A percentile compares a stretch with the other conserved stretches of the same genome.
Conservation (phyloP, 1,140 invertebrate species). For the Drosophila simulans region DNA sequence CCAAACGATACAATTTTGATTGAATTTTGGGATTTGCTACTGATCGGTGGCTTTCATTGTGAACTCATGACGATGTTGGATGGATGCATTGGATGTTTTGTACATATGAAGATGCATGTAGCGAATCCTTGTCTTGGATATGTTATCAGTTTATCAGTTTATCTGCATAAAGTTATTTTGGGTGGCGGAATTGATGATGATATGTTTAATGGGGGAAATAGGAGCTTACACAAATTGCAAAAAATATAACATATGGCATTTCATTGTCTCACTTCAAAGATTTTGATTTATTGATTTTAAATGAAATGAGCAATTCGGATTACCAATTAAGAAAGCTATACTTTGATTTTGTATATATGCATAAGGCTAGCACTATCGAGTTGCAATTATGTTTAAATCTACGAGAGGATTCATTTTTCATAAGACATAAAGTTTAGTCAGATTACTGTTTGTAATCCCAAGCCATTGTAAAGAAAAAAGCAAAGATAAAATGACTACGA, state of each 20-base stretch:
- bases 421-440: background rate
- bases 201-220: too few relatives aligned
- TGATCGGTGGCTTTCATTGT: slow-evolving; percentile 27
- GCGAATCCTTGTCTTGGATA: background rate
- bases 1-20: slow-evolving; percentile 64
- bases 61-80: slow-evolving; percentile 48
- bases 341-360: too few relatives aligned
- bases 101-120: slow-evolving; percentile 35
- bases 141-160: background rate
- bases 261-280: too few relatives aligned
- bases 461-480: background rate
- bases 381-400: background rate
- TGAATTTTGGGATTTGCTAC: slow-evolving; percentile 29
- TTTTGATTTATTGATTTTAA: too few relatives aligned
- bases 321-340: too few relatives aligned
- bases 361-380: too few relatives aligned
- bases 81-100: slow-evolving; percentile 12
- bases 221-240: too few relatives aligned
- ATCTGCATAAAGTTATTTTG: background rate
- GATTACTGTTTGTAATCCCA: slow-evolving; percentile 10
- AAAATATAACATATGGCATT: too few relatives aligned
- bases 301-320: too few relatives aligned
- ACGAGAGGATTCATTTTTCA: background rate
- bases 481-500: slow-evolving; percentile 15
- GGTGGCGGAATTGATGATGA: background rate